A percentile compares a stretch with the other conserved stretches of the same genome.
These are phyloP conservation scores for Formica selysi DNA, from an alignment of 1,140 invertebrate genomes.

Conservation along the genomic window DNA sequence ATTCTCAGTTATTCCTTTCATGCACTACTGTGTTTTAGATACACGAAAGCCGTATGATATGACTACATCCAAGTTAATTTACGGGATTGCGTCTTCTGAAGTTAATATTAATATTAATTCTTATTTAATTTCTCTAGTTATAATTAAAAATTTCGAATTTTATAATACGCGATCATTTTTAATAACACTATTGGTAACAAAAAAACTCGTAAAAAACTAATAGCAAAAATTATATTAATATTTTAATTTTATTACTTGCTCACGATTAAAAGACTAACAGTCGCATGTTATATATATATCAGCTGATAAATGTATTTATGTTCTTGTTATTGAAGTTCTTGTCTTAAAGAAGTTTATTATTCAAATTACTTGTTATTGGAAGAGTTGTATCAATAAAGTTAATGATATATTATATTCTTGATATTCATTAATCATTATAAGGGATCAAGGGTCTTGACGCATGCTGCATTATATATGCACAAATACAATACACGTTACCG, in stretches of 20 bases:
- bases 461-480: neutral
- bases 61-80: neutral
- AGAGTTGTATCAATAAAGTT: neutral
- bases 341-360: neutral
- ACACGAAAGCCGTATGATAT: neutral
- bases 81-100: neutral
- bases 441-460: neutral
- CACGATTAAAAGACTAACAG: neutral
- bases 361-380: neutral
- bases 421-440: neutral
- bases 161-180: neutral
- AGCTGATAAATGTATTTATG: neutral
- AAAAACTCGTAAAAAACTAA: neutral
- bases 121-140: too few species aligned
- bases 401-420: neutral
- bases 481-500: slow-evolving; percentile 84
- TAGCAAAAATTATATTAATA: neutral
- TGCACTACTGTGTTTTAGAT: slow-evolving; percentile 51
- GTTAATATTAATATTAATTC: too few species aligned
- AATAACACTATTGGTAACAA: slow-evolving; percentile 1
- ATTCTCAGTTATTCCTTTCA: slow-evolving; percentile 76
- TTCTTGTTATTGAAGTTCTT: neutral
- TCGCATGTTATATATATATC: neutral
- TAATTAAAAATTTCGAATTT: neutral
- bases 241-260: neutral